Evolutionary conservation across 2,797 vertebrate genomes (phyloP).

Genomic region (Pseudopleuronectes americanus): DNA sequence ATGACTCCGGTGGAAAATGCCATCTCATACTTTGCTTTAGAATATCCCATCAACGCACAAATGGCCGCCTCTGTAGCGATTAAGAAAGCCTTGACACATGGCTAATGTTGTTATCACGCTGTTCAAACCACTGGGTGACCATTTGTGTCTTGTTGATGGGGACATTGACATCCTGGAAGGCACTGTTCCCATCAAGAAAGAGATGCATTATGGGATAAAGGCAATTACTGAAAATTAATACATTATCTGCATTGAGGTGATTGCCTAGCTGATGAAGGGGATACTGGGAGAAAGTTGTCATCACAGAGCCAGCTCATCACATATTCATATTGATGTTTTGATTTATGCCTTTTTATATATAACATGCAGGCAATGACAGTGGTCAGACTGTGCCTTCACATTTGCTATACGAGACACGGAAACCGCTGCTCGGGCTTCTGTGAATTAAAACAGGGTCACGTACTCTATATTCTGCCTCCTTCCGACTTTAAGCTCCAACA

Average conservation of each 20-base stretch:
- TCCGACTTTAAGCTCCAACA: conserved; percentile 63
- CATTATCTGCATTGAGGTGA: conserved; percentile 47
- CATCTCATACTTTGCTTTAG: conserved; percentile 63
- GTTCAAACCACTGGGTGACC: conserved; percentile 76
- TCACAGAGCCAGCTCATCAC: not conserved
- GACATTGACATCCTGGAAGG: conserved; percentile 75
- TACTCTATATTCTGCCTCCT: conserved; percentile 30
- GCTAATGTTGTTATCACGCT: conserved; percentile 78
- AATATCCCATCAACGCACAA: conserved; percentile 73
- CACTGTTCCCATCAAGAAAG: conserved; percentile 67
- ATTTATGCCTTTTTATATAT: conserved; percentile 15
- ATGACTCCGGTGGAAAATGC: conserved; percentile 66
- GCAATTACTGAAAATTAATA: conserved; percentile 60
- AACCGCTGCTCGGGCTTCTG: conserved; percentile 18
- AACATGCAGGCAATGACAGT: not conserved
- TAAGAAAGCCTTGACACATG: conserved; percentile 78
- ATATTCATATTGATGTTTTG: conserved; percentile 22
- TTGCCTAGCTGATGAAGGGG: conserved; percentile 21
- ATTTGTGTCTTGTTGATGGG: conserved; percentile 74
- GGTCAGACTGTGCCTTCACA: conserved; percentile 6
- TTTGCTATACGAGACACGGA: conserved; percentile 29
- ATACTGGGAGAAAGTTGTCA: conserved; percentile 23
- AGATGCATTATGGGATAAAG: conserved; percentile 65
- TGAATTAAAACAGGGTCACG: conserved; percentile 14
- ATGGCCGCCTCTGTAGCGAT: conserved; percentile 71